Percentiles rank a stretch among this genome's conserved stretches.
Evolutionary conservation across 1,140 invertebrate genomes (phyloP).

Genomic region (Drosophila erecta): DNA sequence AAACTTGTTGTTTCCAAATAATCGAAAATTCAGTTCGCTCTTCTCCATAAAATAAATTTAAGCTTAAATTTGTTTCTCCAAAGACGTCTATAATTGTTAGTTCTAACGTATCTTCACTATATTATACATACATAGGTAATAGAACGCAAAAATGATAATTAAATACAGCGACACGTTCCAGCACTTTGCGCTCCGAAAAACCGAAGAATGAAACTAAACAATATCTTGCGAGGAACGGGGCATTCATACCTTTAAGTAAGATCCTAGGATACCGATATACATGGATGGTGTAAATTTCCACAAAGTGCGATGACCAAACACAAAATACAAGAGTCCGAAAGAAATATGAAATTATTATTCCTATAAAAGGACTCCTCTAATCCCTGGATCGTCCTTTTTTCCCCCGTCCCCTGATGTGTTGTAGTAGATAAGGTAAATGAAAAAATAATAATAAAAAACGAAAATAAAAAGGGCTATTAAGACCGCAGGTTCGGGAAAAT

Average conservation of each 20-base stretch:
- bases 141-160: conserved; percentile 67
- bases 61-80: too few species aligned
- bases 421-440: conserved; percentile 52
- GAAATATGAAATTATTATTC: conserved; percentile 82
- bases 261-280: conserved; percentile 47
- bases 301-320: conserved; percentile 78
- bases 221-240: not conserved
- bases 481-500: conserved; percentile 66
- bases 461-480: conserved; percentile 66
- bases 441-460: conserved; percentile 53
- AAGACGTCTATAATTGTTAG: too few species aligned
- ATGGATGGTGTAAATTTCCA: conserved; percentile 70
- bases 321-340: conserved; percentile 40
- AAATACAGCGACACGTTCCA: conserved; percentile 70
- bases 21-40: too few species aligned
- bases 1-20: not conserved
- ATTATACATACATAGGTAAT: conserved; percentile 26
- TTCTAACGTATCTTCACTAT: too few species aligned
- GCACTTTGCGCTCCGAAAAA: conserved; percentile 42
- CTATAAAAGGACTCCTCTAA: conserved; percentile 35
- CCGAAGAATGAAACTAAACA: conserved; percentile 13
- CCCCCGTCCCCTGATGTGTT: not conserved
- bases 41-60: too few species aligned
- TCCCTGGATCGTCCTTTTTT: conserved; percentile 27
- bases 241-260: conserved; percentile 37